These are phyloP conservation scores for Brevimyrus niger DNA, from an alignment of 2,113 vertebrate species.

Conservation along the genomic window DNA sequence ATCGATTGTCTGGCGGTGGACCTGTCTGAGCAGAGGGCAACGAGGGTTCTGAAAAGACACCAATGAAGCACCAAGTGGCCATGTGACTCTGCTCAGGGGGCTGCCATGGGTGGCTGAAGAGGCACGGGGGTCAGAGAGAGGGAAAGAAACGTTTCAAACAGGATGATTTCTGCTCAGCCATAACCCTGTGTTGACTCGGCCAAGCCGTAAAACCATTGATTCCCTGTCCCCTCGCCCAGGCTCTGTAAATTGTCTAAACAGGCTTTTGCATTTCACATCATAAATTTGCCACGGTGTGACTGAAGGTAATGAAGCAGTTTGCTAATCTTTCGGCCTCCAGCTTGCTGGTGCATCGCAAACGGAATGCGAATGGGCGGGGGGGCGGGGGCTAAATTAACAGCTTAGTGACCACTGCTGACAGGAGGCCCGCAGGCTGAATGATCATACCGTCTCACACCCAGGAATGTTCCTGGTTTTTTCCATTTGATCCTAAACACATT, in stretches of 20 bases:
- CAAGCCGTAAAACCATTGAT: constrained; percentile 47
- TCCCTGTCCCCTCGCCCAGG: constrained; percentile 41
- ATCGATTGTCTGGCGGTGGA: not conserved
- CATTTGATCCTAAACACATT: not conserved
- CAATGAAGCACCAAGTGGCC: not conserved
- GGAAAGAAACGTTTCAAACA: not conserved
- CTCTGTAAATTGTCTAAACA: constrained; percentile 54
- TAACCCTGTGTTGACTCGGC: constrained; percentile 55
- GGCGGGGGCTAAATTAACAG: constrained; percentile 20
- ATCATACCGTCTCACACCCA: constrained; percentile 15
- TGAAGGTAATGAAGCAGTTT: constrained; percentile 37
- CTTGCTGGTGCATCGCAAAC: constrained; percentile 22
- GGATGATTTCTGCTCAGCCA: constrained; percentile 10
- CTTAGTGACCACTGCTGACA: constrained; percentile 12
- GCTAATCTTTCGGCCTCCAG: constrained; percentile 28
- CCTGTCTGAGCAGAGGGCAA: not conserved
- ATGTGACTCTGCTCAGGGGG: not conserved
- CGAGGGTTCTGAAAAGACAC: not conserved
- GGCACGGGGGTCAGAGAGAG: constrained; percentile 8
- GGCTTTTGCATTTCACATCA: constrained; percentile 39
- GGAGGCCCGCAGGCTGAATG: not conserved
- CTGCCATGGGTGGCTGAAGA: not conserved
- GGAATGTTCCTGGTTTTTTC: not conserved
- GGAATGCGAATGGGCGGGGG: constrained; percentile 4
- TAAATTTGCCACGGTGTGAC: constrained; percentile 44